These are phyloP conservation scores for Antidorcas marsupialis DNA, from an alignment of 2,113 vertebrate genomes.

Conservation along the genomic window DNA sequence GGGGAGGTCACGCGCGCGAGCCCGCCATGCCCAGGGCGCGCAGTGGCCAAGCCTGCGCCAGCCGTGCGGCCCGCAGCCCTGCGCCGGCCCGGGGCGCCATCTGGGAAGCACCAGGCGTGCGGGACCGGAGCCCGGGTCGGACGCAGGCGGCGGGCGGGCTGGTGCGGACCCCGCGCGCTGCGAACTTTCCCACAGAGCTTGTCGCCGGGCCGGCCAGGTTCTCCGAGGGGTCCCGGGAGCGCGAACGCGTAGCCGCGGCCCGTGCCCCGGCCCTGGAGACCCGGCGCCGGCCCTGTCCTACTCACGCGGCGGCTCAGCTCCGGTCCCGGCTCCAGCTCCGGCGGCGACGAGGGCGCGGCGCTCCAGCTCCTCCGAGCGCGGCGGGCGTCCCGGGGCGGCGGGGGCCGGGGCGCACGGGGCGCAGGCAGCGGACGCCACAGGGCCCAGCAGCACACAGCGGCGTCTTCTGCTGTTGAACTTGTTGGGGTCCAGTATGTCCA, in stretches of 20 bases:
- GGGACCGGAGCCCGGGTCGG: conserved; percentile 29
- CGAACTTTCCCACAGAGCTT: conserved; percentile 23
- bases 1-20: conserved; percentile 15
- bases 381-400: conserved; percentile 11
- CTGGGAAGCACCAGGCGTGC: neutral
- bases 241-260: neutral
- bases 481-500: conserved; percentile 91
- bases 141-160: neutral
- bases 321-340: neutral
- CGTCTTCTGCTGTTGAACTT: conserved; percentile 89
- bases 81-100: neutral
- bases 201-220: neutral
- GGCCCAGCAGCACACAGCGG: conserved; percentile 76
- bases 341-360: conserved; percentile 33
- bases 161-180: neutral
- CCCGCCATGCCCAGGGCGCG: neutral
- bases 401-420: neutral
- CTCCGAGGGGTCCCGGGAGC: neutral
- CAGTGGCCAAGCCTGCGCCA: neutral
- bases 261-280: rapidly evolving
- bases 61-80: neutral
- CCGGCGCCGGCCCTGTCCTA: neutral
- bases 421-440: conserved; percentile 62
- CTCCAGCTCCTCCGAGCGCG: conserved; percentile 37
- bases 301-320: conserved; percentile 55